Percentiles rank a stretch among this genome's conserved stretches.
phyloP scores from a whole-genome alignment of 2,888 invertebrate species.

The Drosophila seclusa region DNA sequence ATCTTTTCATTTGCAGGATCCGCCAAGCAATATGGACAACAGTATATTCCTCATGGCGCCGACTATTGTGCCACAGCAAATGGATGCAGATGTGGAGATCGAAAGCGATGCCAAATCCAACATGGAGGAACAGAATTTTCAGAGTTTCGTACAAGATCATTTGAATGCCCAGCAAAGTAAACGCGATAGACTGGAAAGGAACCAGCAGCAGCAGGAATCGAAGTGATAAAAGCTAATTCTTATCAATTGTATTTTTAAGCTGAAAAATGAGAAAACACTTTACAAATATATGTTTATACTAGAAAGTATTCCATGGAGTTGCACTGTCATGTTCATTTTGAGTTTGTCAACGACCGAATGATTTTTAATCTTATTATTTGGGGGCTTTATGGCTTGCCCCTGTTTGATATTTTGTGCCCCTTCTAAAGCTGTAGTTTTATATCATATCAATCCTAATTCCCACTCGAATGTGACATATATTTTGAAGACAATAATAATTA shows the following conservation, averaged over 20 bases:
- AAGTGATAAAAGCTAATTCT: background rate
- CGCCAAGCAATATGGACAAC: conserved; percentile 12
- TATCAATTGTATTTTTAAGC: background rate
- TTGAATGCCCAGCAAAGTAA: conserved; percentile 67
- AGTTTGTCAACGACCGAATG: background rate
- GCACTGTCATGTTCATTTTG: background rate
- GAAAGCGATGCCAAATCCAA: conserved; percentile 74
- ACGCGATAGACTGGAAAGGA: conserved; percentile 55
- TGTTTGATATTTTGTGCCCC: background rate
- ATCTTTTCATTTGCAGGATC: conserved; percentile 16
- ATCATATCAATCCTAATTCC: background rate
- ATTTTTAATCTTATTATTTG: background rate
- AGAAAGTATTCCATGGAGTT: background rate
- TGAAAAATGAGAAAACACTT: background rate
- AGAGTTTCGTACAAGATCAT: conserved; percentile 80
- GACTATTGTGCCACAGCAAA: conserved; percentile 22
- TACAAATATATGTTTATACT: background rate
- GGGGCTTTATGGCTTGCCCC: background rate
- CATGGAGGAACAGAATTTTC: conserved; percentile 83
- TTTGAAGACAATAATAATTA: background rate
- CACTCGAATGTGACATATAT: background rate
- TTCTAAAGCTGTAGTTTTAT: background rate
- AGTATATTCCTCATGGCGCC: conserved; percentile 31
- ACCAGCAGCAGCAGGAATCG: conserved; percentile 1
- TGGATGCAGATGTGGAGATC: conserved; percentile 2